phyloP scores from a whole-genome alignment of 2,113 vertebrate genomes.

The Bubo scandiacus region DNA sequence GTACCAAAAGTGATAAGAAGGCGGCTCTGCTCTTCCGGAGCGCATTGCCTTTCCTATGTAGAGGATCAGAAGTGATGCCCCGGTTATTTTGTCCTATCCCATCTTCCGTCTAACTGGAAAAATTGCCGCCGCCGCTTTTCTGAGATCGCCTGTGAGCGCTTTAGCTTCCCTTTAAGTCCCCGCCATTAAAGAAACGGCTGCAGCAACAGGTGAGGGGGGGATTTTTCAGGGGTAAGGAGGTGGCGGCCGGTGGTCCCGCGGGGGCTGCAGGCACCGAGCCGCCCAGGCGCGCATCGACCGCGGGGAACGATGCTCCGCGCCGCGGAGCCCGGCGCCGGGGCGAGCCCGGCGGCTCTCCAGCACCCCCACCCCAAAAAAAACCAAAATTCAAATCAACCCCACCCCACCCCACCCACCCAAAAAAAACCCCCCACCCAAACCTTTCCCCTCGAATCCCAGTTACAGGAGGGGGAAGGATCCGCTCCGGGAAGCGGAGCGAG shows the following conservation, averaged over 20 bases:
- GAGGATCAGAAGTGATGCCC: not conserved
- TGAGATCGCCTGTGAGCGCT: not conserved
- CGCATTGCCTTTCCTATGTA: not conserved
- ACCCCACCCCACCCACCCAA: too few relatives aligned
- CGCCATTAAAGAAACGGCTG: not conserved
- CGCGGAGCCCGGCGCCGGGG: slow-evolving; percentile 9
- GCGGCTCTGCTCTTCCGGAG: not conserved
- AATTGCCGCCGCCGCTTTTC: not conserved
- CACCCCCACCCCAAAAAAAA: not conserved
- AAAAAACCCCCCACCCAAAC: not conserved
- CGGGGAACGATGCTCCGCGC: slow-evolving; percentile 7
- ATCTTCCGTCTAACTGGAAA: not conserved
- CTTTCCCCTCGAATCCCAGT: not conserved
- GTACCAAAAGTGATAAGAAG: not conserved
- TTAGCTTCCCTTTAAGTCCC: not conserved
- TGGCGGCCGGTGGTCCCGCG: not conserved
- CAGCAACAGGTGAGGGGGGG: slow-evolving; percentile 39
- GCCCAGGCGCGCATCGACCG: slow-evolving; percentile 30
- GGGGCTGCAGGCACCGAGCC: not conserved
- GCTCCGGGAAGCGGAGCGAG: not conserved
- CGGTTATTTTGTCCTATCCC: not conserved
- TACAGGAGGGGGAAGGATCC: not conserved
- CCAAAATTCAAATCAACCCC: too few relatives aligned
- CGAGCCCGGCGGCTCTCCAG: not conserved
- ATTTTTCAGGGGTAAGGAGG: not conserved